These are phyloP conservation scores for Apeira syringaria DNA, from an alignment of 2,888 invertebrate genomes.

Conservation along the genomic window DNA sequence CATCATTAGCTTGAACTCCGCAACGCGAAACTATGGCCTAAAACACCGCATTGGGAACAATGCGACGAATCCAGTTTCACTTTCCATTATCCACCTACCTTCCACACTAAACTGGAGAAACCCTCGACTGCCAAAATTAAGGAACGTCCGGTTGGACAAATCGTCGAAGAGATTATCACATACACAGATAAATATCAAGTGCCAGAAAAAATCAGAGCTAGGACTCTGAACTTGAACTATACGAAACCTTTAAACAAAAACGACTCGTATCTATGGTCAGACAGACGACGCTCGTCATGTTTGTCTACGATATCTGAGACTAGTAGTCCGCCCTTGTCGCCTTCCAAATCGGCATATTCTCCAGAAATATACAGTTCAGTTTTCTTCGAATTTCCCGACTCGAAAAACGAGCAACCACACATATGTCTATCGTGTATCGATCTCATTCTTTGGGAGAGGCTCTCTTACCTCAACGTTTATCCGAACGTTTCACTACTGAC, in stretches of 20 bases:
- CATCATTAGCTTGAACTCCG: conserved; percentile 73
- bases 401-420: conserved; percentile 44
- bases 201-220: conserved; percentile 55
- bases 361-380: conserved; percentile 69
- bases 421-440: conserved; percentile 61
- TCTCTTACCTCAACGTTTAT: conserved; percentile 56
- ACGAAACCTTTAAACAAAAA: conserved; percentile 47
- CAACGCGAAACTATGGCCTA: conserved; percentile 62
- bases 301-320: conserved; percentile 67
- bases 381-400: conserved; percentile 66
- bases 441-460: conserved; percentile 71
- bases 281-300: conserved; percentile 46
- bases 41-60: conserved; percentile 63
- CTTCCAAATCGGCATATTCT: conserved; percentile 46
- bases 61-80: conserved; percentile 65
- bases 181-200: conserved; percentile 53
- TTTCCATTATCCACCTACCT: conserved; percentile 47
- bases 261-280: conserved; percentile 64
- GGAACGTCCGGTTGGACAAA: conserved; percentile 49
- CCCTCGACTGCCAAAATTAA: conserved; percentile 28
- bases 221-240: conserved; percentile 46
- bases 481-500: conserved; percentile 63
- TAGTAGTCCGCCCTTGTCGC: conserved; percentile 48
- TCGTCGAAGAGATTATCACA: conserved; percentile 61
- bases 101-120: conserved; percentile 33